These are phyloP conservation scores for Equus przewalskii DNA, from an alignment of 2,113 vertebrate genomes.

Conservation along the genomic window DNA sequence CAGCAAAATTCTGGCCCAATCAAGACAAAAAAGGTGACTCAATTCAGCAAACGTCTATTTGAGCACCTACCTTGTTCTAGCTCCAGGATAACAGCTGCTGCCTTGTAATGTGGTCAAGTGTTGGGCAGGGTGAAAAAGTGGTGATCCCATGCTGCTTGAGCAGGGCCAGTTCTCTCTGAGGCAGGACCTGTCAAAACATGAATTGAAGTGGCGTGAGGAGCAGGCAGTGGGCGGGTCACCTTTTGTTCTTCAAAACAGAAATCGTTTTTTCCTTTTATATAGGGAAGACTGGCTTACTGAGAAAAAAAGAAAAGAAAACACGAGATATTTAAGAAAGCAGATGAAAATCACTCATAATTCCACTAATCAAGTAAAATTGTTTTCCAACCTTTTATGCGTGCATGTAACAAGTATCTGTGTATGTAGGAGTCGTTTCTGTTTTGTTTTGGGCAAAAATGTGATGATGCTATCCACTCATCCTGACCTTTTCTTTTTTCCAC, in stretches of 20 bases:
- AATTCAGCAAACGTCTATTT: neutral
- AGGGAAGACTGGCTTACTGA: neutral
- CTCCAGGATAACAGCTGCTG: neutral
- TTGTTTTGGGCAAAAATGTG: neutral
- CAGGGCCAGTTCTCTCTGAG: neutral
- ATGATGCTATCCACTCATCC: too few species aligned
- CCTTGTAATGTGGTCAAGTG: neutral
- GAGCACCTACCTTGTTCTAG: neutral
- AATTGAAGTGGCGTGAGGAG: neutral
- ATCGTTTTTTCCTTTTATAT: neutral
- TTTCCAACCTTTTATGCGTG: neutral
- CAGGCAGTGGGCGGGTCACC: neutral
- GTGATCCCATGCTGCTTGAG: too few species aligned
- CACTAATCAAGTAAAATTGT: neutral
- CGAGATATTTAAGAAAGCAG: neutral
- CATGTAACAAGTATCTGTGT: neutral
- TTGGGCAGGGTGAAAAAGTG: too few species aligned
- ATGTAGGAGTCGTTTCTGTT: neutral
- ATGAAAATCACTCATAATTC: conserved; percentile 1
- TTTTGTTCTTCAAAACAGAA: neutral
- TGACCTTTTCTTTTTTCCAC: neutral
- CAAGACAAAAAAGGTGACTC: neutral
- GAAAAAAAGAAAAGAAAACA: neutral
- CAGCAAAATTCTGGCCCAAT: neutral
- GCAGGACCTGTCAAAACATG: neutral